phyloP scores from a whole-genome alignment of 1,140 invertebrate genomes.

The Leptestheria dahalacensis region DNA sequence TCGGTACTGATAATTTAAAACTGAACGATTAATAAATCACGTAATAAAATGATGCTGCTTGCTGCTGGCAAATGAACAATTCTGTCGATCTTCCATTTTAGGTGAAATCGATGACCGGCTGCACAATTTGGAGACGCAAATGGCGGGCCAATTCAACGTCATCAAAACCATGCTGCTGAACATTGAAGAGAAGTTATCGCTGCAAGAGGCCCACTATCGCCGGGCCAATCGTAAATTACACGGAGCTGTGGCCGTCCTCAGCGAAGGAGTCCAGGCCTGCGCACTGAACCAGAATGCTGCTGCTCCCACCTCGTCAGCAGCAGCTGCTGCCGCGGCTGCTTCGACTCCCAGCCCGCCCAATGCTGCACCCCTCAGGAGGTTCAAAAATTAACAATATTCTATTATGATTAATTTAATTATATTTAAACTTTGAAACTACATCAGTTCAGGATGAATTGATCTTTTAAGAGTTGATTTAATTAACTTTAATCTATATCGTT shows the following conservation, averaged over 20 bases:
- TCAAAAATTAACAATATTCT: conserved; percentile 5
- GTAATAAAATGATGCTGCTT: too few relatives aligned
- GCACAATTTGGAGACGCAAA: conserved; percentile 23
- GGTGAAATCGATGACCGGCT: conserved; percentile 28
- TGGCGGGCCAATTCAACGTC: conserved; percentile 25
- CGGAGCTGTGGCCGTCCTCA: conserved; percentile 12
- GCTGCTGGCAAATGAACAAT: too few relatives aligned
- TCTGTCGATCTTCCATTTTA: conserved; percentile 13
- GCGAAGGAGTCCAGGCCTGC: conserved; percentile 11
- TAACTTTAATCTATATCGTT: neutral
- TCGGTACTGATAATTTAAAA: too few relatives aligned
- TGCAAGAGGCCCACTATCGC: conserved; percentile 24
- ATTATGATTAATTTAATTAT: neutral
- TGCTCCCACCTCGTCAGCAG: neutral
- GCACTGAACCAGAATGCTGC: neutral
- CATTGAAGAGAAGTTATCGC: conserved; percentile 26
- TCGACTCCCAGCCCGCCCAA: too few relatives aligned
- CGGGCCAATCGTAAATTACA: conserved; percentile 18
- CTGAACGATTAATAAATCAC: too few relatives aligned
- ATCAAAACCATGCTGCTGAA: conserved; percentile 26
- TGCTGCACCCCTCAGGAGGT: neutral
- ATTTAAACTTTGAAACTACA: too few relatives aligned
- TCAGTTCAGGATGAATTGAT: too few relatives aligned
- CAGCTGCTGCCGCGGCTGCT: too few relatives aligned
- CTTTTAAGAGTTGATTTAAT: too few relatives aligned